Base-by-base conservation (phyloP, 1,140 invertebrate species). In the Bursaphelenchus mucronatus region DNA sequence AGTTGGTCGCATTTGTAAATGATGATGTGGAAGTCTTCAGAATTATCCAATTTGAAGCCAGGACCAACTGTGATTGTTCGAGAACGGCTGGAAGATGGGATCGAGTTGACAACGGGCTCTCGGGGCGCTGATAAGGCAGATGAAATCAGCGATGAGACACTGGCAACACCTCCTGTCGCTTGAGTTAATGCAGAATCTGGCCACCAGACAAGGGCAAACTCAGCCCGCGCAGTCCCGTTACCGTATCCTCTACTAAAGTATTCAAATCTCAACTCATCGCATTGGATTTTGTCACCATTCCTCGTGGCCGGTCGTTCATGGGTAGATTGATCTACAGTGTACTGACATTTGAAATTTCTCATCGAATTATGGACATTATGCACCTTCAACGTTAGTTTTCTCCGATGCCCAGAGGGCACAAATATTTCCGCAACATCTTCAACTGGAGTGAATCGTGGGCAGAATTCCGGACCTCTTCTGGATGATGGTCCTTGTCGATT, bases 1-100 rank as follows among this genome's bases (percentile, higher is more conserved):
- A 81, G 53, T 45, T 75, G 70, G 5, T 75, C 75, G 40, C 78
- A 80, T 8, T 75, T 79, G 63, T 80, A 80, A 7, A 79, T 73
- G n/a, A 76, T 57, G 45, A 50, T 19, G 10, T 46, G 8, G 10
- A 56, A 71, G 49, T 62, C 57, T 30, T 65, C 57, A 11, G 57
- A 56, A 49, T 59, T 70, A 15, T 61, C 53, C 51, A 67, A 64
- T 50, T 11, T 39, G 39, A 52, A 67, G 15, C 46, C 17, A 52
- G 11, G 63, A n/a, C 40, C 19, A 39, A 64, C 47, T 21, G 49
- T 65, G n/a, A 66, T 19, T 64, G 45, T 74, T 57, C 39, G 47
- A 13, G 70, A 30, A 71, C 30, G 30, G 21, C 63, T 19, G 64
- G 45, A 39, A 21, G 47, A 47, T 9, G 45, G 21, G 9, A 61